Evolutionary conservation across 2,797 vertebrate species (phyloP), one percentile per base, ranked within the genome.

Genomic region (Poecilia gillii): DNA sequence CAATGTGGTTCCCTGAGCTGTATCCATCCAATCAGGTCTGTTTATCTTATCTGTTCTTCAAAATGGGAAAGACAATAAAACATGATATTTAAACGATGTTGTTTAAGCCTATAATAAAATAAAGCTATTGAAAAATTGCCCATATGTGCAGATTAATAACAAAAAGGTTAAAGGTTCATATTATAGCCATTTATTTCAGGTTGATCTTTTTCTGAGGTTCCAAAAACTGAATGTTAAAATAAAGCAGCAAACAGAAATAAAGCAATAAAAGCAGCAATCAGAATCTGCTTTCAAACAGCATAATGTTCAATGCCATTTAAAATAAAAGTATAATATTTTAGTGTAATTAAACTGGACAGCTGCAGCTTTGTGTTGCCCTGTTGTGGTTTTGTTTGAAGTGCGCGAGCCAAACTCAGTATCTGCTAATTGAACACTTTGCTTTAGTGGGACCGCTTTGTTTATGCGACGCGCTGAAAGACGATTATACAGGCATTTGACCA

Each of bases 271-370:
- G 3, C 33, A n/a, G 5, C 12, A n/a, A 45, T 45, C 68, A n/a
- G 3, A 71, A 71, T 6, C 41, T 43, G 41, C 25, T 71, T 14
- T 71, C 41, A 71, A 45, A 71, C 25, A n/a, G n/a, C 4, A 3
- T 14, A 3, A 3, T 45, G 3, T n/a, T 6, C 23, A 45, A 2
- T 16, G 39, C 6, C 23, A 4, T n/a, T n/a, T 43, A 45, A 70
- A 70, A 43, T 2, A 45, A 71, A 71, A 45, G 7, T 6, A 71
- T 71, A 71, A 14, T 28, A 6, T 16, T n/a, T 43, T 45, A 39
- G 5, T 16, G 23, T 71, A 71, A 71, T 45, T n/a, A 71, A 71
- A 43, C 68, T 28, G 41, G 41, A 70, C 66, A 70, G 39, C 66
- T 68, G 9, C 66, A 43, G 66, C 49, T 51, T 51, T 51, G 49